Percentiles rank a stretch among this genome's conserved stretches.
phyloP scores from a whole-genome alignment of 2,888 invertebrate genomes.

The Halictus quadricinctus region DNA sequence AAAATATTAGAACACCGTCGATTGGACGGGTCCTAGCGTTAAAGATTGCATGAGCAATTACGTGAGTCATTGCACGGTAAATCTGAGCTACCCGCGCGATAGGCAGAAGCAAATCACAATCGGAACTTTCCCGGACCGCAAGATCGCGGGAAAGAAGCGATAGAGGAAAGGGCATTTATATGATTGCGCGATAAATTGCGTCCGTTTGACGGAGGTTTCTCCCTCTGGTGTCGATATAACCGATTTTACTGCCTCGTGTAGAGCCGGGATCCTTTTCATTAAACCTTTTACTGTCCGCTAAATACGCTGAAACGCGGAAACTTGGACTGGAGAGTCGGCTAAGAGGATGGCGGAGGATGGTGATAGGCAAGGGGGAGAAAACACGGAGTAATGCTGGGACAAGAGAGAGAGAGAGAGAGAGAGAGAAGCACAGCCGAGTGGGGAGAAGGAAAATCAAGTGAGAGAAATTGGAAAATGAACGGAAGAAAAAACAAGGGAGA shows the following conservation, averaged over 20 bases:
- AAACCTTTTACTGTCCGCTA: conserved; percentile 76
- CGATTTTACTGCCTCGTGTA: conserved; percentile 68
- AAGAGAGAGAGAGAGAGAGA: not conserved
- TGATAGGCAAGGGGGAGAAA: not conserved
- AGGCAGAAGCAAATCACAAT: conserved; percentile 31
- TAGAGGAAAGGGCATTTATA: conserved; percentile 49
- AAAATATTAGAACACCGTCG: too few relatives aligned
- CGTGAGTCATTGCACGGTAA: too few relatives aligned
- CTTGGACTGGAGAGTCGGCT: conserved; percentile 22
- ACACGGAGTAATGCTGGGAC: conserved; percentile 8
- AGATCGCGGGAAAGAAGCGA: conserved; percentile 30
- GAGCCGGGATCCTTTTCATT: conserved; percentile 74
- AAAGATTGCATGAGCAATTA: too few relatives aligned
- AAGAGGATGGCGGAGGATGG: not conserved
- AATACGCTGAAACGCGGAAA: conserved; percentile 70
- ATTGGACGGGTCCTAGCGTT: too few relatives aligned
- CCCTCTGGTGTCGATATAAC: conserved; percentile 63
- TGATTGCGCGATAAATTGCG: conserved; percentile 64
- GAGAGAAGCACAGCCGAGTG: not conserved
- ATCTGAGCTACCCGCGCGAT: too few relatives aligned
- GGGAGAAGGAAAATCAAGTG: not conserved
- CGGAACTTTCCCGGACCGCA: conserved; percentile 29
- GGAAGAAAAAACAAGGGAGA: conserved; percentile 23
- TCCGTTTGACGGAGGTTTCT: conserved; percentile 43
- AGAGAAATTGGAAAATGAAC: conserved; percentile 9